Conservation (phyloP, 2,888 invertebrate species). For the Cosmopolites sordidus region DNA sequence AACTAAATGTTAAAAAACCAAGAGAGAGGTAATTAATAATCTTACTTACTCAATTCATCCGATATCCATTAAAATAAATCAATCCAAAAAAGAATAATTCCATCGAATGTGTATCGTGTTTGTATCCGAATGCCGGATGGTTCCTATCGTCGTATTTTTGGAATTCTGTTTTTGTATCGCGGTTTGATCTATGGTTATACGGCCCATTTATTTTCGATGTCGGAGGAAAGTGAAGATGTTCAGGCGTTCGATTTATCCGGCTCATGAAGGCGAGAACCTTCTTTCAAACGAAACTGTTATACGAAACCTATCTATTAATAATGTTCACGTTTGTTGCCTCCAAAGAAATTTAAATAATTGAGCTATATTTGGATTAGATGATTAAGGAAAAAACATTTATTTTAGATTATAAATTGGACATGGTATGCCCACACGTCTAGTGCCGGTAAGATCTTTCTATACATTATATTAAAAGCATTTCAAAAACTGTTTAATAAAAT, state of each 20-base stretch:
- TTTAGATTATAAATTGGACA: too few species aligned
- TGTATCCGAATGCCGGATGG: not conserved
- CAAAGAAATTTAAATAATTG: too few species aligned
- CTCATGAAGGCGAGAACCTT: not conserved
- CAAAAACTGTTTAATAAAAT: too few species aligned
- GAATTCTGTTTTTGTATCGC: not conserved
- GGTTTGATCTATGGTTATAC: not conserved
- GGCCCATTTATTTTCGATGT: not conserved
- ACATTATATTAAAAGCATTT: too few species aligned
- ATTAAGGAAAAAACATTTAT: too few species aligned
- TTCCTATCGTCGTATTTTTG: slow-evolving; percentile 1
- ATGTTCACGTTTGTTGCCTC: not conserved
- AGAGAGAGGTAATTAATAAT: not conserved
- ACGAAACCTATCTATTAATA: not conserved
- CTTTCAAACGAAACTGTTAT: not conserved
- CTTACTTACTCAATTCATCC: not conserved
- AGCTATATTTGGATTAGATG: too few species aligned
- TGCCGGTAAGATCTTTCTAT: too few species aligned
- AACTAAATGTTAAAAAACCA: not conserved
- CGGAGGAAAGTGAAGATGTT: not conserved
- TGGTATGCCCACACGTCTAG: too few species aligned
- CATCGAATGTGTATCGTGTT: not conserved
- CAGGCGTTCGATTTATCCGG: not conserved
- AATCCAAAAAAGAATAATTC: not conserved
- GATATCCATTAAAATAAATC: not conserved